Percentiles rank a stretch among this genome's conserved stretches.
phyloP scores from a whole-genome alignment of 2,797 vertebrate genomes.

The Limosa lapponica region DNA sequence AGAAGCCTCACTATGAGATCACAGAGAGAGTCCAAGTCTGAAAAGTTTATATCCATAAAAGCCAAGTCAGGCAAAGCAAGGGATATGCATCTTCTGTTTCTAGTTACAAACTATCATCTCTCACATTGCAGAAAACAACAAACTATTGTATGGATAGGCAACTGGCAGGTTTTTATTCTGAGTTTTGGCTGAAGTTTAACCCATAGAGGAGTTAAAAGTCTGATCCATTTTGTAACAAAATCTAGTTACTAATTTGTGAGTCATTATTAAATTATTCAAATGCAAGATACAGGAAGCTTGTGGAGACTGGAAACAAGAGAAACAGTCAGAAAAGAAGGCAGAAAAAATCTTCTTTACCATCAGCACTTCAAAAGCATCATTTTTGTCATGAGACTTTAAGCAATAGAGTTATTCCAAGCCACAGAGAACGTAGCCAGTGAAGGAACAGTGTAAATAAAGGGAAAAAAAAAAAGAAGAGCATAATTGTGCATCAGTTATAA shows the following conservation, averaged over 20 bases:
- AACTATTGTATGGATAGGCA: neutral
- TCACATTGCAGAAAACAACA: neutral
- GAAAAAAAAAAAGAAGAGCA: neutral
- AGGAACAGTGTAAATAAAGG: neutral
- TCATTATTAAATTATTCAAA: neutral
- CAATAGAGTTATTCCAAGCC: neutral
- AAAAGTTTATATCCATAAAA: neutral
- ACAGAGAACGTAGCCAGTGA: neutral
- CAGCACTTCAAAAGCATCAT: neutral
- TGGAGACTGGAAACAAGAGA: neutral
- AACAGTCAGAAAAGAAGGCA: neutral
- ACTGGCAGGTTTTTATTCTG: neutral
- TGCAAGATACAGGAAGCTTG: neutral
- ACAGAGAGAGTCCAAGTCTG: neutral
- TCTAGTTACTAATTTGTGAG: neutral
- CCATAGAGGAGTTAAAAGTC: neutral
- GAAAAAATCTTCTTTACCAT: neutral
- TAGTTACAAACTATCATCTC: neutral
- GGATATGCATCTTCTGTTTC: neutral
- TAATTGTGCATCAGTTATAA: neutral
- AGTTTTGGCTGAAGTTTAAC: neutral
- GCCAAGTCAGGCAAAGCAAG: neutral
- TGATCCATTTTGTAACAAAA: neutral
- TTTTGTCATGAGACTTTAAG: neutral
- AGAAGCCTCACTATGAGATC: neutral